Percentiles rank a stretch among this genome's conserved stretches.
phyloP scores from a whole-genome alignment of 2,888 invertebrate species.

The Latrodectus hesperus region DNA sequence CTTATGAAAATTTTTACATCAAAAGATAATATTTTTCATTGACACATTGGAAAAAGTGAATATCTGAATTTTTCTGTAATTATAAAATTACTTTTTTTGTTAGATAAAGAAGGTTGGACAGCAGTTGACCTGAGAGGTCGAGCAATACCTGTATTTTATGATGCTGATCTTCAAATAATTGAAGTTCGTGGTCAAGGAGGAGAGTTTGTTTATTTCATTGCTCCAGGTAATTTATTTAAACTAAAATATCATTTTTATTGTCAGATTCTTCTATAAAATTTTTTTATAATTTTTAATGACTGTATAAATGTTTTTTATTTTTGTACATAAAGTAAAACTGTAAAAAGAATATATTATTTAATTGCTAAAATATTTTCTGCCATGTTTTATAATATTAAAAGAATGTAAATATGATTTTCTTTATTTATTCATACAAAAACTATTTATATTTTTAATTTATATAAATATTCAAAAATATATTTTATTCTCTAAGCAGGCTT shows the following conservation, averaged over 20 bases:
- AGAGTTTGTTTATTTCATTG: constrained; percentile 90
- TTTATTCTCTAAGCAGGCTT: too few relatives aligned
- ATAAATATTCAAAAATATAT: too few relatives aligned
- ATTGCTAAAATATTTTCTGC: background rate
- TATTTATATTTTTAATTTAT: too few relatives aligned
- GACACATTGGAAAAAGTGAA: too few relatives aligned
- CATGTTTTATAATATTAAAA: too few relatives aligned
- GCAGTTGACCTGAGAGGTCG: constrained; percentile 79
- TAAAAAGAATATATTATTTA: background rate
- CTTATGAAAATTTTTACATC: too few relatives aligned
- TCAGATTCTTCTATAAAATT: background rate
- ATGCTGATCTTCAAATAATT: constrained; percentile 87
- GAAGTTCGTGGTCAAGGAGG: constrained; percentile 82
- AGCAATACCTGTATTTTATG: constrained; percentile 80
- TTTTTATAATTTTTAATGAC: background rate
- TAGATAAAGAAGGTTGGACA: constrained; percentile 84
- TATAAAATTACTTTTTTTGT: too few relatives aligned
- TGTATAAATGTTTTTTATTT: background rate
- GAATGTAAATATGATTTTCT: too few relatives aligned
- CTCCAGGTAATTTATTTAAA: constrained; percentile 80
- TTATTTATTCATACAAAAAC: too few relatives aligned
- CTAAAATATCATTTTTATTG: too few relatives aligned
- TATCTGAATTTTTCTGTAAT: too few relatives aligned
- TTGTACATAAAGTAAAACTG: background rate
- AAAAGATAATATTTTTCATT: too few relatives aligned